Evolutionary conservation across 2,888 invertebrate genomes (phyloP).

Genomic region (Proisotoma minuta): DNA sequence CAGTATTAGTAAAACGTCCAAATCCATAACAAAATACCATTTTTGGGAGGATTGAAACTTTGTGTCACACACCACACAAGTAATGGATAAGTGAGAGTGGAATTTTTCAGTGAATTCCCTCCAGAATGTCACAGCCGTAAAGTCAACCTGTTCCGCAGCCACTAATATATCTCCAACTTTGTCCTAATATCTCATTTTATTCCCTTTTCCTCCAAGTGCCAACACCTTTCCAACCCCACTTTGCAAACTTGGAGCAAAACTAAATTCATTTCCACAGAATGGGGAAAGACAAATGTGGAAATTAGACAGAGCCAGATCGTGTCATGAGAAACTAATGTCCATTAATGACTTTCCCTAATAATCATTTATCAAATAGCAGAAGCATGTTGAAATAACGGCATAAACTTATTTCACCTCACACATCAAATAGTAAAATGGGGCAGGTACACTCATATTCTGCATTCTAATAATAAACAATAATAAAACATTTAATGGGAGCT

Average conservation of each 20-base stretch:
- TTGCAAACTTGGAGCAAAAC: neutral
- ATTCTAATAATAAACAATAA: no score
- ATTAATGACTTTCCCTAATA: constrained; percentile 35
- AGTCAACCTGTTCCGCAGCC: constrained; percentile 27
- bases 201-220: constrained; percentile 7
- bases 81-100: neutral
- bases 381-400: neutral
- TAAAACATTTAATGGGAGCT: no score
- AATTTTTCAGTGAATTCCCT: neutral
- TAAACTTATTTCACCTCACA: no score
- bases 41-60: no score
- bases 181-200: constrained; percentile 35
- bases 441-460: no score
- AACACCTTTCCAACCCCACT: neutral
- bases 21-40: constrained; percentile 3
- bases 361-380: constrained; percentile 33
- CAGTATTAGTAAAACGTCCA: constrained; percentile 27
- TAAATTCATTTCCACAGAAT: neutral
- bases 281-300: constrained; percentile 36
- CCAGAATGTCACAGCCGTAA: constrained; percentile 15
- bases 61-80: constrained; percentile 9
- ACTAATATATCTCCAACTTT: constrained; percentile 13
- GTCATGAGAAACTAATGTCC: constrained; percentile 37
- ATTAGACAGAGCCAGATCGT: constrained; percentile 34
- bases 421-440: no score